Evolutionary conservation across 1,140 invertebrate species (phyloP), one percentile per base, ranked within the genome.

Genomic region (Dendroctonus ponderosae): DNA sequence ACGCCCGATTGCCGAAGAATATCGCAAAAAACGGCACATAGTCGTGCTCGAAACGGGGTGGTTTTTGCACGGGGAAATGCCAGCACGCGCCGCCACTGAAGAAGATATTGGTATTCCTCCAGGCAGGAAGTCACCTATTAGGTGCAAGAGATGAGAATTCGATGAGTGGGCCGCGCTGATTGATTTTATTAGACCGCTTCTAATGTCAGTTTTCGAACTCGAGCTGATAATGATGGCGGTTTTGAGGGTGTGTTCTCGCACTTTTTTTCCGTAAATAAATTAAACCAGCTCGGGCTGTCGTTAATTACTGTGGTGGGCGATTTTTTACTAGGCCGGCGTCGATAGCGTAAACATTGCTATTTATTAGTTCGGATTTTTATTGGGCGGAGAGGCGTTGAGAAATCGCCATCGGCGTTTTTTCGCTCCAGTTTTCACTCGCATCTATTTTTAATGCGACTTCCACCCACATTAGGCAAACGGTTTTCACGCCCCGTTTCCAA

Each of bases 151-250:
- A 54, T 54, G 52, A 44, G 56, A 58, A 58, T 58, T 58, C 56
- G 56, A 61, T n/a, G 58, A 50, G 58, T 61, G 58, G 58, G 58
- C 26, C 46, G 58, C 11, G 12, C 39, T 61, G 58, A 61, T 61
- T 50, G 58, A 61, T 61, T 61, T 61, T 61, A 61, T 61, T 61
- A 61, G 58, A 61, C 58, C n/a, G 50, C 39, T 61, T 61, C 58
- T 61, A 61, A 61, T 61, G 58, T 61, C 58, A 61, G 58, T 61
- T 61, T 61, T 49, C 48, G 58, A 61, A 48, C 58, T 50, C 26
- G 46, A 11, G 58, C 48, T 38, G 58, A 61, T 61, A 61, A 61
- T 61, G 58, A 61, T 39, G 58, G 58, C 58, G 50, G 58, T 61
- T 61, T 50, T n/a, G 58, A 61, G 58, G 58, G 58, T 61, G 58